Percentiles rank a stretch among this genome's conserved stretches.
phyloP scores from a whole-genome alignment of 2,797 vertebrate species.

The Galagoides demidoff region DNA sequence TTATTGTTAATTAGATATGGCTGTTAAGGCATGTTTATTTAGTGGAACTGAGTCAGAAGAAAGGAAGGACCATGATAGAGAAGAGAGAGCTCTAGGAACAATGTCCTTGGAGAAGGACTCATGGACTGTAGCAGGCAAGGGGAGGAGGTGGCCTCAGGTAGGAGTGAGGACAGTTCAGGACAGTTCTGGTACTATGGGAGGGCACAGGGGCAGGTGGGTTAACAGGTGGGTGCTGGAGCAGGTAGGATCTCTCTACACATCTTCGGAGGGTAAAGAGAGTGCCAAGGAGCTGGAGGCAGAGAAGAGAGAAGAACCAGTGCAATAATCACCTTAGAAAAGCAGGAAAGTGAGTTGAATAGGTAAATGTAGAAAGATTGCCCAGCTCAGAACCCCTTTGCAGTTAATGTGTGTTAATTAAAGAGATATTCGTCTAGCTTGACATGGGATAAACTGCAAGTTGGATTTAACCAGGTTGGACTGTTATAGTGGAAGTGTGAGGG shows the following conservation, averaged over 20 bases:
- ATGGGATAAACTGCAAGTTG: not conserved
- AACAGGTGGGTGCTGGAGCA: too few relatives aligned
- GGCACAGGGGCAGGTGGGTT: not conserved
- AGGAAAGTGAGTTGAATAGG: not conserved
- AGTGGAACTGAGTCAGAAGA: not conserved
- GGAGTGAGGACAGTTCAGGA: not conserved
- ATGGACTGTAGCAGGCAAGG: too few relatives aligned
- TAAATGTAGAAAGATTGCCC: not conserved
- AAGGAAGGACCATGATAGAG: not conserved
- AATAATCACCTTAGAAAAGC: not conserved
- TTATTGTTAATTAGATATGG: not conserved
- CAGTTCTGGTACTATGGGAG: not conserved
- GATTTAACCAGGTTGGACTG: not conserved
- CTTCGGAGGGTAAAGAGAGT: not conserved
- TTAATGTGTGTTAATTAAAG: not conserved
- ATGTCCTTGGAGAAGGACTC: not conserved
- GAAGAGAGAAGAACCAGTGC: not conserved
- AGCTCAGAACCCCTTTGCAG: not conserved
- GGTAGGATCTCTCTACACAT: not conserved
- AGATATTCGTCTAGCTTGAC: not conserved
- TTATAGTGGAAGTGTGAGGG: not conserved
- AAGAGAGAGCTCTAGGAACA: not conserved
- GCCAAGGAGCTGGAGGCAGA: not conserved
- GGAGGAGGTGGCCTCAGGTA: not conserved
- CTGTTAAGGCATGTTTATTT: not conserved